Evolutionary conservation across 2,888 invertebrate species (phyloP), one percentile per base, ranked within the genome.

Genomic region (Campoplex capitator): DNA sequence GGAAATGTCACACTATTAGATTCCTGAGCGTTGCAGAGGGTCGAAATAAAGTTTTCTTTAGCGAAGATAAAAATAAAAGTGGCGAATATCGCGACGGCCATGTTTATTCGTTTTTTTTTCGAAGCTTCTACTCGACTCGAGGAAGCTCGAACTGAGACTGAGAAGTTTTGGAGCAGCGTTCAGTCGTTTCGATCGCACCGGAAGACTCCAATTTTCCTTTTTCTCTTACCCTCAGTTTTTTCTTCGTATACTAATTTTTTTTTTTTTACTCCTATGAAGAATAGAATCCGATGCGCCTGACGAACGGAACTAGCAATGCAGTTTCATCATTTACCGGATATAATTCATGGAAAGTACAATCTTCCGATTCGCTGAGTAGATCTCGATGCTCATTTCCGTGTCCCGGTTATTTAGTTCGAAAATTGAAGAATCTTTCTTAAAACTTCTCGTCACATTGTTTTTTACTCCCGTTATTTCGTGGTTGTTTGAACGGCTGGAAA

Each of bases 311-410:
- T 18, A 58, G 45, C 85, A 81, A 88, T 86, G 67, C 58, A 68
- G 58, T 45, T 65, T 38, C 56, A 38, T 48, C n/a, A 67, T 80
- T 84, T 78, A 70, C 79, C 56, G 79, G 70, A 68, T 58, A 82
- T 90, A 89, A 92, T 92, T 91, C 88, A 71, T 73, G 83, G 85
- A 90, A 89, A 77, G 77, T 85, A 74, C 88, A 85, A 93, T 93
- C 90, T 92, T 92, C 90, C 90, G 92, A 88, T 91, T 91, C 92
- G 93, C 89, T 92, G 92, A 85, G 38, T 83, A 62, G 70, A 85
- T 82, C 82, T 65, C 42, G 28, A 23, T 71, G 48, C 58, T 54
- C 32, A 83, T 68, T 77, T 67, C 18, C 56, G 51, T 70, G 54
- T 73, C 9, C 70, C 18, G 45, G 42, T 67, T 32, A 16, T n/a